A percentile compares a stretch with the other conserved stretches of the same genome.
phyloP scores from a whole-genome alignment of 1,140 invertebrate genomes.

The Camponotus vicinus region DNA sequence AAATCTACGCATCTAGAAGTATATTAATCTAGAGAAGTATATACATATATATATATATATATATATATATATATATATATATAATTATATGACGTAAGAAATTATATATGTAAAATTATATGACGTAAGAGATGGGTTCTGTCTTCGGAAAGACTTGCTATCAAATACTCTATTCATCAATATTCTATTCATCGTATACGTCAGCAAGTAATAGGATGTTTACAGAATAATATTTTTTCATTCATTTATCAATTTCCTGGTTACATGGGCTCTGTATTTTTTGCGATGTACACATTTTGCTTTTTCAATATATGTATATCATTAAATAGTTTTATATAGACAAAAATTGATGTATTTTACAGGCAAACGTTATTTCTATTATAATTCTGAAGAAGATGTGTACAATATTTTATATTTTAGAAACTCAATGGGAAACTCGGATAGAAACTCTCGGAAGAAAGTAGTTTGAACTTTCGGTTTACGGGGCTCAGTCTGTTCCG shows the following conservation, averaged over 20 bases:
- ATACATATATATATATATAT: too few species aligned
- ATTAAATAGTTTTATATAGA: background rate
- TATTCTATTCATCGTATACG: background rate
- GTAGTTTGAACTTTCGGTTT: conserved; percentile 55
- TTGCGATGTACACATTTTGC: background rate
- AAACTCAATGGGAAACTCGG: background rate
- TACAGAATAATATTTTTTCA: conserved; percentile 16
- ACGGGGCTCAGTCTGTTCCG: conserved; percentile 23
- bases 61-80: too few species aligned
- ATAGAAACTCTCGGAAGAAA: conserved; percentile 27
- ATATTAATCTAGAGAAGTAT: too few species aligned
- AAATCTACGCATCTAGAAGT: too few species aligned
- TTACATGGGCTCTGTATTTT: conserved; percentile 6
- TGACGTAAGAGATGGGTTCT: background rate
- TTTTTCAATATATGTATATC: background rate
- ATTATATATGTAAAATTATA: background rate
- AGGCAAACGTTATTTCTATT: conserved; percentile 11
- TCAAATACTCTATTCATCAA: background rate
- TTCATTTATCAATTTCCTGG: conserved; percentile 23
- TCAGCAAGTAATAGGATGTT: background rate
- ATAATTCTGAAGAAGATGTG: background rate
- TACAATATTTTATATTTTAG: conserved; percentile 19
- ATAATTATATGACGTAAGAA: background rate
- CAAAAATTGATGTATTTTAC: conserved; percentile 28
- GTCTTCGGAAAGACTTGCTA: background rate